Evolutionary conservation across 1,140 invertebrate genomes (phyloP).

Genomic region (Forficula auricularia): DNA sequence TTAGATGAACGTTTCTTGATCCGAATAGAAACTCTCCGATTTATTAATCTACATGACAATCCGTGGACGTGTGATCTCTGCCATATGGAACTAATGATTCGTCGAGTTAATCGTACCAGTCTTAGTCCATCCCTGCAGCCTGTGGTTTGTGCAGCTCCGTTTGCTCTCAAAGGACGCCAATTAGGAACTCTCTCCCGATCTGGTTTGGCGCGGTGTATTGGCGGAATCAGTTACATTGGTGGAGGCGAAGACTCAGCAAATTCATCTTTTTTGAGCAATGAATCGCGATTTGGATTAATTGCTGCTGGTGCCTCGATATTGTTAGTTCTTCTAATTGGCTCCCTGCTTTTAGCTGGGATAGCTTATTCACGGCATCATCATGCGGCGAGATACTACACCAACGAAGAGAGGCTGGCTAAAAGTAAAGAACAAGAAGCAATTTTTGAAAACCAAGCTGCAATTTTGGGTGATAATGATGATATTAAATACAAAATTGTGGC

Average conservation of each 20-base stretch:
- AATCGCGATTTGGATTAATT: conserved; percentile 36
- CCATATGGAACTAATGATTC: conserved; percentile 34
- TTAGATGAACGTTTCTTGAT: conserved; percentile 35
- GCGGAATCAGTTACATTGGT: conserved; percentile 15
- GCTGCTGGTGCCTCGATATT: conserved; percentile 31
- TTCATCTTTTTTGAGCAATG: conserved; percentile 22
- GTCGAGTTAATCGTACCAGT: conserved; percentile 29
- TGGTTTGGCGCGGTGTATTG: conserved; percentile 32
- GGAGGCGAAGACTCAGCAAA: conserved; percentile 13
- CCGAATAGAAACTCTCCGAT: conserved; percentile 27
- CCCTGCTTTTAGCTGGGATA: conserved; percentile 30
- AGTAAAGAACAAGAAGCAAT: conserved; percentile 27
- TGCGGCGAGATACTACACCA: conserved; percentile 51
- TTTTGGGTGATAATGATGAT: conserved; percentile 15
- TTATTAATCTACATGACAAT: conserved; percentile 38
- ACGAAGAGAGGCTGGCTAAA: conserved; percentile 38
- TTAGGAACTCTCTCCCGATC: conserved; percentile 28
- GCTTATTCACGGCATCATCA: conserved; percentile 42
- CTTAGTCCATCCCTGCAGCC: neutral
- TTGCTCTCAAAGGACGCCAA: conserved; percentile 28
- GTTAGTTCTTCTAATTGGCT: conserved; percentile 30
- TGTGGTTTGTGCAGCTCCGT: conserved; percentile 32
- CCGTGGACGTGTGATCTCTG: conserved; percentile 51
- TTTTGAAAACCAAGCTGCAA: conserved; percentile 21
- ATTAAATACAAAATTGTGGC: conserved; percentile 15